These are phyloP conservation scores for Lipotes vexillifer DNA, from an alignment of 2,113 vertebrate species.

Conservation along the genomic window DNA sequence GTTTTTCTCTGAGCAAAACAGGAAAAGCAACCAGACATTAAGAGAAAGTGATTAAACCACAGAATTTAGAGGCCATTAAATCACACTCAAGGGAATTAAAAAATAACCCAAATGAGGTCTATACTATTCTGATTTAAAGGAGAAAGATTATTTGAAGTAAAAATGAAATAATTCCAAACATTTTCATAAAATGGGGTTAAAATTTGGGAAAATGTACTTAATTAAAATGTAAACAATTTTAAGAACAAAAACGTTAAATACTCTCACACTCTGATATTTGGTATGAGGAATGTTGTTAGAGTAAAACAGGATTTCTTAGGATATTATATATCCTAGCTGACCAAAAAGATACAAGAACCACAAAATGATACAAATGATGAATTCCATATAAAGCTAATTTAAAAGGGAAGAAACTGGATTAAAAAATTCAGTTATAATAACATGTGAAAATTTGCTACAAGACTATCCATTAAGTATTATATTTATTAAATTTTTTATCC, in stretches of 20 bases:
- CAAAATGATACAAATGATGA: not conserved
- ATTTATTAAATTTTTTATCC: not conserved
- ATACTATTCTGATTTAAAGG: not conserved
- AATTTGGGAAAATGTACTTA: not conserved
- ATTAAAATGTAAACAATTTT: not conserved
- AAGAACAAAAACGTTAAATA: not conserved
- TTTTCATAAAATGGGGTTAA: not conserved
- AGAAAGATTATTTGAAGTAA: not conserved
- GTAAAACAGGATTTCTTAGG: not conserved
- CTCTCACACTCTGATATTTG: not conserved
- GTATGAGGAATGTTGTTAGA: not conserved
- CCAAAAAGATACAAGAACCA: not conserved
- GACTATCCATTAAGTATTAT: not conserved
- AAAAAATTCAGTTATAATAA: not conserved
- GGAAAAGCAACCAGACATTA: not conserved
- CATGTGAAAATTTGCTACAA: not conserved
- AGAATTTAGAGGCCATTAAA: not conserved
- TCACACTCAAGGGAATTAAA: not conserved
- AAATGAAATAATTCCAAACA: not conserved
- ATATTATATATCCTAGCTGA: not conserved
- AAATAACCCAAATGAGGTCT: not conserved
- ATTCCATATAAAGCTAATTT: not conserved
- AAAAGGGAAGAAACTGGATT: not conserved
- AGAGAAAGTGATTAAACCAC: not conserved
- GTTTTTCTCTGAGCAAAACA: conserved; percentile 4